Conservation (phyloP, 1,140 invertebrate species). For the Cydia fagiglandana region DNA sequence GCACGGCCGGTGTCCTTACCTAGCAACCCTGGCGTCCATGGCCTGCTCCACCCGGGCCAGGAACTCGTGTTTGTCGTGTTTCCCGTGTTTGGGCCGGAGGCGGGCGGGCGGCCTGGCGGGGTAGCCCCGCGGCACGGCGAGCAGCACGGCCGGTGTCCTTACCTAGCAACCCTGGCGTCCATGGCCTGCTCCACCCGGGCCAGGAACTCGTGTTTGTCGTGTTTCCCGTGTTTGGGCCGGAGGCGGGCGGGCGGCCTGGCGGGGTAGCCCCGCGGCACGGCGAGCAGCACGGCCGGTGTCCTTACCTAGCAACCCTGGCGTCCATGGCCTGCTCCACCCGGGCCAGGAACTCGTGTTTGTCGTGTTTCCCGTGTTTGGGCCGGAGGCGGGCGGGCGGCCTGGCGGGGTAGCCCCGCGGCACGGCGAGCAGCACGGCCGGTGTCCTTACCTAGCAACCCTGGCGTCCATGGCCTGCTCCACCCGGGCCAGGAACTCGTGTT, state of each 20-base stretch:
- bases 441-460: conserved; percentile 80
- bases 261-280: too few species aligned
- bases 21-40: conserved; percentile 86
- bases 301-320: too few species aligned
- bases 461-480: conserved; percentile 88
- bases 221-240: too few species aligned
- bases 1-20: conserved; percentile 85
- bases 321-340: too few species aligned
- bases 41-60: conserved; percentile 87
- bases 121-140: conserved; percentile 70
- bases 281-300: too few species aligned
- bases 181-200: too few species aligned
- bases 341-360: too few species aligned
- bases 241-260: too few species aligned
- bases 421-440: conserved; percentile 88
- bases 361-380: too few species aligned
- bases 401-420: conserved; percentile 51
- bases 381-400: too few species aligned
- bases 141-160: conserved; percentile 79
- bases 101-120: conserved; percentile 80
- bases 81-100: conserved; percentile 83
- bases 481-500: conserved; percentile 86
- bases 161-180: too few species aligned
- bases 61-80: conserved; percentile 84
- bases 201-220: too few species aligned